Evolutionary conservation across 2,113 vertebrate species (phyloP).

Genomic region (Pontoporia blainvillei): DNA sequence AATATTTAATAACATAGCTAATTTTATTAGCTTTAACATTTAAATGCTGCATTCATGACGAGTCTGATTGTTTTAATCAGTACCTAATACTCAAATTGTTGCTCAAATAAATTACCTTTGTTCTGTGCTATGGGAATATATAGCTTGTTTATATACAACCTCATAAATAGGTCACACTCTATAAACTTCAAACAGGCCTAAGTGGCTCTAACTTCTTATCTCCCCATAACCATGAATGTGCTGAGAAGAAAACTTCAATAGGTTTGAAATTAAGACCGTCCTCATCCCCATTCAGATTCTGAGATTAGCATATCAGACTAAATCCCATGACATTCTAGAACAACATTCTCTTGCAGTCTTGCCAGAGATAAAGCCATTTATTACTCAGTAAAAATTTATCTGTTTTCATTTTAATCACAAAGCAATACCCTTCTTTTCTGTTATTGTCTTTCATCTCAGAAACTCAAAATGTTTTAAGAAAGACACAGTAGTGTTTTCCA

Average conservation of each 20-base stretch:
- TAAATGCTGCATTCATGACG: neutral
- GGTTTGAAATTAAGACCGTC: conserved; percentile 40
- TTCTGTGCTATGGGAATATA: neutral
- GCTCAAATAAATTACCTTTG: neutral
- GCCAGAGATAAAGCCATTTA: conserved; percentile 35
- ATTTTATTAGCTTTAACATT: neutral
- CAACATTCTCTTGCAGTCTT: neutral
- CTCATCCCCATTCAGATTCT: conserved; percentile 23
- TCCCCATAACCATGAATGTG: neutral
- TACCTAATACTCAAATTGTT: neutral
- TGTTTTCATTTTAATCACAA: conserved; percentile 44
- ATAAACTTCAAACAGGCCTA: conserved; percentile 29
- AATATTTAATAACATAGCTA: neutral
- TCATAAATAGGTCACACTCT: conserved; percentile 15
- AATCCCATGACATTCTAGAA: conserved; percentile 42
- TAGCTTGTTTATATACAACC: neutral
- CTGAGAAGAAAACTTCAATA: neutral
- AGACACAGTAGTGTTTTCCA: neutral
- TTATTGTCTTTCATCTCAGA: conserved; percentile 32
- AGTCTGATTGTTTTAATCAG: neutral
- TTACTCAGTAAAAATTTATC: conserved; percentile 28
- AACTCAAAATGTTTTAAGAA: conserved; percentile 27
- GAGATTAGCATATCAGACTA: neutral
- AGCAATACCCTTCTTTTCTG: conserved; percentile 37
- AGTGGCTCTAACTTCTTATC: conserved; percentile 24